Base-by-base conservation (phyloP, 1,140 invertebrate species). In the Drosophila willistoni region DNA sequence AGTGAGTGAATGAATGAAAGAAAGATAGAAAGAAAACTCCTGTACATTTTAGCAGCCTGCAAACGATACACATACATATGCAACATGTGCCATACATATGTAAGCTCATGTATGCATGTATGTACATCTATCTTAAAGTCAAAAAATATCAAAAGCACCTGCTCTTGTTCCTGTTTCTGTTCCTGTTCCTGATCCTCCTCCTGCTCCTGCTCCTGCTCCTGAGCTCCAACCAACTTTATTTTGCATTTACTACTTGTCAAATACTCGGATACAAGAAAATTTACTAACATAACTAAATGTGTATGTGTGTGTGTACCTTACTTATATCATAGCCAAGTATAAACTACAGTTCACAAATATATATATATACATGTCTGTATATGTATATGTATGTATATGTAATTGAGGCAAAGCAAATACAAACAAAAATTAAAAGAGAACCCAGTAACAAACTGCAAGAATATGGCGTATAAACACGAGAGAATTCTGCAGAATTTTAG, bases 301-400 rank as follows among this genome's bases (percentile, higher is more conserved):
- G 51, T 81, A 61, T 79, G 56, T 79, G 71, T 79, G 71, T 65
- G 77, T 75, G 67, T 75, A 78, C 69, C 75, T 78, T 64, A 78
- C 44, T 51, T 51, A 51, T 19, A 51, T 51, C 64, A 78, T 78
- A 78, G 76, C 62, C 73, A 77, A 68, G 60, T 34, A 54, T 44
- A 59, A 29, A 76, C 54, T 62, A 65, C 67, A 77, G 72, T 69
- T 61, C 41, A 69, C 22, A 25, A 25, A 25, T 25, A 25, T 25
- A 25, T 57, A 63, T 56, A 36, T 12, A 12, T 36, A 36, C 3
- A 36, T 39, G 13, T 39, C 0, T 39, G 13, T 12, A 13, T 39
- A 25, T 51, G 51, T 56, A 36, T 36, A 36, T 36, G 1, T 12
- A 39, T 39, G 12, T 39, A 39, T 13, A 39, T 39, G 36, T n/a